Conservation (phyloP, 2,888 invertebrate species). For the Mythimna lalbum region DNA sequence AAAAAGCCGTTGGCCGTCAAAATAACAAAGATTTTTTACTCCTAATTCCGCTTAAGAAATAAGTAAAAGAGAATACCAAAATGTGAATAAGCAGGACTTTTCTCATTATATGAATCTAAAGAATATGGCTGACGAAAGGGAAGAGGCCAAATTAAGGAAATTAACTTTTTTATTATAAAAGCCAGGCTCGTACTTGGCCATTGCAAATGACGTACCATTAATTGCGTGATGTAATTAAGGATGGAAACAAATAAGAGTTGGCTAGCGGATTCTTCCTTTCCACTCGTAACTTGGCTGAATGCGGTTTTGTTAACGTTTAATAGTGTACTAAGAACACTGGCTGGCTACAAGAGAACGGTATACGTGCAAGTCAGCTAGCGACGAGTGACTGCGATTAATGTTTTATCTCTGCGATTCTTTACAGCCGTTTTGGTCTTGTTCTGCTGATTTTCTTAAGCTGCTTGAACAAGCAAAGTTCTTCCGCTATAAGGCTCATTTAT, state of each 20-base stretch:
- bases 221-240: slow-evolving; percentile 84
- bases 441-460: slow-evolving; percentile 13
- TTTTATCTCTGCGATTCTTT: slow-evolving; percentile 34
- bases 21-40: slow-evolving; percentile 60
- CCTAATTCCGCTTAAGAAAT: slow-evolving; percentile 68
- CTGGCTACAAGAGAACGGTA: slow-evolving; percentile 31
- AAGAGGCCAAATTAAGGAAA: slow-evolving; percentile 86
- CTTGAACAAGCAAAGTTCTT: not conserved
- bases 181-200: slow-evolving; percentile 72
- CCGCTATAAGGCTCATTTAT: not conserved
- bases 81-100: slow-evolving; percentile 76
- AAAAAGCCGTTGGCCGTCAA: slow-evolving; percentile 36
- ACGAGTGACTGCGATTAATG: slow-evolving; percentile 45
- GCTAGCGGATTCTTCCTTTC: slow-evolving; percentile 56
- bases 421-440: slow-evolving; percentile 13
- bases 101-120: slow-evolving; percentile 78
- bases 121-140: slow-evolving; percentile 77
- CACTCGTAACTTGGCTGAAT: slow-evolving; percentile 49
- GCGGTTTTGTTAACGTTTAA: slow-evolving; percentile 56
- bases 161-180: slow-evolving; percentile 87
- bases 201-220: slow-evolving; percentile 87
- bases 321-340: slow-evolving; percentile 52
- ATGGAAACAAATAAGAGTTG: slow-evolving; percentile 72
- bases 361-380: slow-evolving; percentile 40
- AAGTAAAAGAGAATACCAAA: slow-evolving; percentile 73